A percentile compares a stretch with the other conserved stretches of the same genome.
phyloP scores from a whole-genome alignment of 2,113 vertebrate genomes.

The Chauna torquata region DNA sequence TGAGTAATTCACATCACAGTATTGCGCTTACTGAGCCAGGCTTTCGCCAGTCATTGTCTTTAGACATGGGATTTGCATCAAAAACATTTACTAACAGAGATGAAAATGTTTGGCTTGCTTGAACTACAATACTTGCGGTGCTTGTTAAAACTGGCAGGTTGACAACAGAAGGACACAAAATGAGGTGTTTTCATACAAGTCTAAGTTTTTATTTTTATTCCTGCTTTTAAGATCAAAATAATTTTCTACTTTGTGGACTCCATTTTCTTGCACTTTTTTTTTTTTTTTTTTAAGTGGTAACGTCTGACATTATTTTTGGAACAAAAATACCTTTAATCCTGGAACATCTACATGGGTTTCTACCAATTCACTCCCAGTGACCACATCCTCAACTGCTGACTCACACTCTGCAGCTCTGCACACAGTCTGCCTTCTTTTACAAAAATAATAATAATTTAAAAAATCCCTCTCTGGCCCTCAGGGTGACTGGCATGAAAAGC shows the following conservation, averaged over 20 bases:
- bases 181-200: neutral
- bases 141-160: neutral
- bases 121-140: accelerated
- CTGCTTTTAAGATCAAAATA: neutral
- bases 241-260: neutral
- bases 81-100: neutral
- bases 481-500: neutral
- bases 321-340: neutral
- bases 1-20: neutral
- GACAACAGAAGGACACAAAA: neutral
- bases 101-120: neutral
- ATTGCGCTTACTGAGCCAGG: neutral
- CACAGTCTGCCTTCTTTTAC: neutral
- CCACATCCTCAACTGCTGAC: constrained; percentile 3
- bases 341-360: neutral
- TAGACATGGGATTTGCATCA: neutral
- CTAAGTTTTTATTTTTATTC: neutral
- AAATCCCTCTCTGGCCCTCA: neutral
- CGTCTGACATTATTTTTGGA: neutral
- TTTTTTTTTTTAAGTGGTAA: neutral
- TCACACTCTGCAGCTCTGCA: neutral
- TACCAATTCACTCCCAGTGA: neutral
- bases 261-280: neutral
- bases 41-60: neutral
- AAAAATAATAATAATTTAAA: neutral